Evolutionary conservation across 2,113 vertebrate genomes (phyloP).

Genomic region (Capra hircus): DNA sequence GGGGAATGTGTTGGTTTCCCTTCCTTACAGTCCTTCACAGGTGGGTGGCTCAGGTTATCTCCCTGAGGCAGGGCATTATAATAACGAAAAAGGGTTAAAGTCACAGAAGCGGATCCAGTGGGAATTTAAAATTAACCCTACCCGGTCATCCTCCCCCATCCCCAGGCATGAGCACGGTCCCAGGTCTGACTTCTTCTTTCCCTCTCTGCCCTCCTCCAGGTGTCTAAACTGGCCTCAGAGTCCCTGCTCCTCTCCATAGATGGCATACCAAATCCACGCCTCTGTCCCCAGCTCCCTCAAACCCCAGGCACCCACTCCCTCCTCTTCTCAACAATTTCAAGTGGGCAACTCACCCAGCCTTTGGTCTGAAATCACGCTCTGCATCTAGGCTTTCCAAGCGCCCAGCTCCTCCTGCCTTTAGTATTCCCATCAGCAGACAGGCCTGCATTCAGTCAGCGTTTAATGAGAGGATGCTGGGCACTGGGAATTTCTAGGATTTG

Average conservation of each 20-base stretch:
- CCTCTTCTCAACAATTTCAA: not conserved
- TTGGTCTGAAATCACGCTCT: not conserved
- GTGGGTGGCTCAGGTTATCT: not conserved
- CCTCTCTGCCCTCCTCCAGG: not conserved
- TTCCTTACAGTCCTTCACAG: not conserved
- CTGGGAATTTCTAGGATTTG: not conserved
- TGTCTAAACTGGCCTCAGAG: not conserved
- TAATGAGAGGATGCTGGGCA: not conserved
- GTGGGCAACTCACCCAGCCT: not conserved
- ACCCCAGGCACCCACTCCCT: not conserved
- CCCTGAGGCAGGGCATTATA: not conserved
- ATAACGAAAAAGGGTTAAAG: not conserved
- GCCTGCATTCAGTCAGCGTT: not conserved
- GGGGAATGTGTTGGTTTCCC: not conserved
- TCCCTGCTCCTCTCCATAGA: not conserved
- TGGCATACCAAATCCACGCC: not conserved
- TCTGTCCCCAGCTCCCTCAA: not conserved
- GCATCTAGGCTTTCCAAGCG: too few species aligned
- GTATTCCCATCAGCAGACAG: not conserved
- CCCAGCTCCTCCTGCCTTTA: not conserved
- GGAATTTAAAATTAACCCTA: not conserved
- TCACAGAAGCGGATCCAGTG: not conserved
- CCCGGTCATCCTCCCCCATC: not conserved
- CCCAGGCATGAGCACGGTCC: rapidly evolving
- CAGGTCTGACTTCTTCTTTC: not conserved